Conservation (phyloP, 2,797 vertebrate species). For the Hapalemur alaotrensis region DNA sequence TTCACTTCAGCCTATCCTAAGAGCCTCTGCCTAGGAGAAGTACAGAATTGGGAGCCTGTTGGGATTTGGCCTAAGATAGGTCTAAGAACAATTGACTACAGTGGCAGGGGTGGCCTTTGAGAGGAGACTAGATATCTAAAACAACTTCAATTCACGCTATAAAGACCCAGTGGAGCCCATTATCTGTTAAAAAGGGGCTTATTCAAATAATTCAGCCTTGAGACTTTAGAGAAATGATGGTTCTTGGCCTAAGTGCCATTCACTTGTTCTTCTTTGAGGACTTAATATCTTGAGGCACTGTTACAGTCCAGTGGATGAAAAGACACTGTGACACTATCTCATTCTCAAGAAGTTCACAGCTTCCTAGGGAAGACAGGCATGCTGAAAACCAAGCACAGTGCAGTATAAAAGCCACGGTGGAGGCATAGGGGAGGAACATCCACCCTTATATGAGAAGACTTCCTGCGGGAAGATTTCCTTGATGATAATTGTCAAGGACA, state of each 20-base stretch:
- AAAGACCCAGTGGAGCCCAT: neutral
- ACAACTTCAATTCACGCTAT: neutral
- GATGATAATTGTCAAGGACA: neutral
- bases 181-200: neutral
- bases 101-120: neutral
- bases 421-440: neutral
- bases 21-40: neutral
- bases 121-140: neutral
- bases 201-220: constrained; percentile 1
- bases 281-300: neutral
- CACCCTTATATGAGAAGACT: neutral
- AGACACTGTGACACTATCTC: neutral
- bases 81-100: neutral
- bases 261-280: neutral
- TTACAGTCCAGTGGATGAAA: neutral
- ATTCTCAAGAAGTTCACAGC: neutral
- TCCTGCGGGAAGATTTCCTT: neutral
- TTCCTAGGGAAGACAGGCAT: neutral
- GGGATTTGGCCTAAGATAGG: neutral
- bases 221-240: neutral
- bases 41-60: neutral
- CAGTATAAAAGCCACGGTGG: neutral
- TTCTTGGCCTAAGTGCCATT: neutral
- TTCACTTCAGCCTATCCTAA: neutral
- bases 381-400: neutral